Base-by-base conservation (phyloP, 2,113 vertebrate genomes). In the Rhegmatorhina hoffmannsi region DNA sequence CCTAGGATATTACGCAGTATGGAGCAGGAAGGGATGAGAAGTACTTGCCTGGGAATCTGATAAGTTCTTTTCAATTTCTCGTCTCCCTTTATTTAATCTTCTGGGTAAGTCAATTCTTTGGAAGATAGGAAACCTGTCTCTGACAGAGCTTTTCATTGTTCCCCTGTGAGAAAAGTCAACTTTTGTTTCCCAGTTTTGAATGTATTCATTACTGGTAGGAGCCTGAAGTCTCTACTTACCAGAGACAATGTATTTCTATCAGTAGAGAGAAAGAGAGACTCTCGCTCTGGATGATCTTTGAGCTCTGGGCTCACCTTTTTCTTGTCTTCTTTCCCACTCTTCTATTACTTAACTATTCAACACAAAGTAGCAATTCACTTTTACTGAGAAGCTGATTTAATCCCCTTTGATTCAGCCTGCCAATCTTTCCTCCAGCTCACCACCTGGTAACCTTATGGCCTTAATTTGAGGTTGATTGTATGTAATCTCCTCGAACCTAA, bases 321-420 rank as follows among this genome's bases (percentile, higher is more conserved):
- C 62, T 90, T 12, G 1, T 83, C 38, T 73, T 53, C 75, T 86
- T 92, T 90, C 59, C 69, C 40, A 50, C 53, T 89, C 76, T 59
- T 76, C 29, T 83, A 7, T 94, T 93, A 67, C 84, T 89, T 93
- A 93, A 87, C 80, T 79, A 68, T 95, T 95, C 81, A 91, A 82
- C 70, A 91, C 46, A 85, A 87, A 91, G 83, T 85, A 94, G 72
- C 67, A 92, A 85, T 95, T 96, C 93, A 66, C 78, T 91, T 94
- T 87, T 73, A 83, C 67, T 44, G 77, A 85, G 53, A 79, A 87
- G 24, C 43, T 73, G 74, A 62, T 87, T 94, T 92, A 89, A 94
- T 95, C 94, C 81, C 46, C 40, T 95, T 94, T 96, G 74, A 87
- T 92, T 96, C 52, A 28, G 25, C 17, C 53, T 91, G 87, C 36